Evolutionary conservation across 1,140 invertebrate species (phyloP), one percentile per base, ranked within the genome.

Genomic region (Phthorimaea operculella): DNA sequence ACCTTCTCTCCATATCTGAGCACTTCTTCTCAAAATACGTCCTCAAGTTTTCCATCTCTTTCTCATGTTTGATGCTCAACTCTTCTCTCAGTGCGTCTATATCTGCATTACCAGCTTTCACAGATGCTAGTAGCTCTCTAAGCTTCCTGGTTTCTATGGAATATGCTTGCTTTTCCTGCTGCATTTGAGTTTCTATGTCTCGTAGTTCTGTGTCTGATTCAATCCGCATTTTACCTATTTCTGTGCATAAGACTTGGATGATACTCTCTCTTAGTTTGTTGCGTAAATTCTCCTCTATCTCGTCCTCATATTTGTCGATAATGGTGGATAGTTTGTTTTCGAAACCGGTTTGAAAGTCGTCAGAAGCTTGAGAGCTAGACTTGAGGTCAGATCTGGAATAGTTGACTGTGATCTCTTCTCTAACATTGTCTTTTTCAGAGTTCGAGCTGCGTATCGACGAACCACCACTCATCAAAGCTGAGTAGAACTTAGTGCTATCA

Each of bases 1-100:
- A 92, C 86, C 92, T 90, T 66, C 92, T 92, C 73, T 92, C 91
- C 76, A 94, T 87, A 62, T 93, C 90, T 0, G 89, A 86, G 69
- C 92, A 93, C 72, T 93, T 93, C 69, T 91, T 87, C 59, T 93
- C 92, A 68, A 93, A 94, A 66, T 93, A 94, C 1, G 88, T 92
- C 47, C 92, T 86, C 16, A 94, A 66, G 60, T 93, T 91, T 70
- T 93, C 92, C 89, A 93, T 90, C 71, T 94, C 91, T 54, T 90
- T 90, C 12, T 88, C 80, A 72, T 93, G 91, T 59, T 89, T 90
- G 9, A 68, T 68, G 54, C 90, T 88, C 9, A 92, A 68, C 53
- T 90, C 88, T 7, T 79, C 68, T 59, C 84, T 86, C 10, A 90
- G 55, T 34, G 86, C 82, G 5, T 87, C 80, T 4, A 90, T 69